Percentiles rank a stretch among this genome's conserved stretches.
phyloP scores from a whole-genome alignment of 2,888 invertebrate species.

The Patella caerulea region DNA sequence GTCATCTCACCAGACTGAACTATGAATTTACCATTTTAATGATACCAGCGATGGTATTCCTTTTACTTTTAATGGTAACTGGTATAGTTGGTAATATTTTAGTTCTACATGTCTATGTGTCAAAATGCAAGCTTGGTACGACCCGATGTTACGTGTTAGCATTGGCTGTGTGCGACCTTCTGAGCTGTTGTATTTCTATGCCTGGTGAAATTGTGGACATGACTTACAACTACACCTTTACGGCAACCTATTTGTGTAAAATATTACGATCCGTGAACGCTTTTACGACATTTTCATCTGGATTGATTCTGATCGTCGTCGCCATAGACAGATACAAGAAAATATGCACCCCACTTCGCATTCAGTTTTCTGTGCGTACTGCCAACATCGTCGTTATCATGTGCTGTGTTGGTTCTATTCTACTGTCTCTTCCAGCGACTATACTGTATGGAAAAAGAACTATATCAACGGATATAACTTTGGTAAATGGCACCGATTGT shows the following conservation, averaged over 20 bases:
- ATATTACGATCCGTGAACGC: constrained; percentile 36
- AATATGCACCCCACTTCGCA: constrained; percentile 26
- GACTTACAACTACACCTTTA: constrained; percentile 20
- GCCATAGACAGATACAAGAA: constrained; percentile 38
- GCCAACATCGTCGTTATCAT: constrained; percentile 24
- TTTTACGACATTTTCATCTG: constrained; percentile 42
- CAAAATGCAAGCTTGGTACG: constrained; percentile 19
- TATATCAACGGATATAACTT: constrained; percentile 1
- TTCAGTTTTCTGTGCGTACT: constrained; percentile 20
- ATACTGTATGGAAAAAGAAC: constrained; percentile 27
- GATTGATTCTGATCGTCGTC: constrained; percentile 38
- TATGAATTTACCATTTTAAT: constrained; percentile 18
- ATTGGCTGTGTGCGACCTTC: constrained; percentile 20
- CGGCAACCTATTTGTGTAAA: constrained; percentile 21
- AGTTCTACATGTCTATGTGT: constrained; percentile 22
- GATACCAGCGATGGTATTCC: constrained; percentile 25
- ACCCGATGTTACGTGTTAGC: constrained; percentile 25
- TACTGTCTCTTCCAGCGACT: constrained; percentile 29
- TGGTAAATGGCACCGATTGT: constrained; percentile 48
- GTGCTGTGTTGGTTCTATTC: constrained; percentile 12
- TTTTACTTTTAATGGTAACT: constrained; percentile 20
- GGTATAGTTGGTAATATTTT: constrained; percentile 26
- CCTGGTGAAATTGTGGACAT: constrained; percentile 30
- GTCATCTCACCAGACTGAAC: constrained; percentile 6
- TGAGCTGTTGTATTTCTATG: constrained; percentile 23